Conservation (phyloP, 2,888 invertebrate genomes). For the Hymenopus coronatus region DNA sequence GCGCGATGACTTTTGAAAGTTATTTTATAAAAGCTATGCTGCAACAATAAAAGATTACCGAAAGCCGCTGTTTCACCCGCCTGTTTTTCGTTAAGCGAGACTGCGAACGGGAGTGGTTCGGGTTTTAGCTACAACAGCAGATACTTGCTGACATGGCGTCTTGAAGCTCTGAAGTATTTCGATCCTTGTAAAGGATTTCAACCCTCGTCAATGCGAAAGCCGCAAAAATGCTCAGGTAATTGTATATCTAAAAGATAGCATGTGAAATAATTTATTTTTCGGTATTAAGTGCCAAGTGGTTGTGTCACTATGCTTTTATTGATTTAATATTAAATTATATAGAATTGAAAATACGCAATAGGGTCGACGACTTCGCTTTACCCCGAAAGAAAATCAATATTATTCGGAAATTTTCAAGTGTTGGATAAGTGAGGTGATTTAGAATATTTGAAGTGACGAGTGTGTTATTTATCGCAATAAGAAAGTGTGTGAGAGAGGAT, state of each 20-base stretch:
- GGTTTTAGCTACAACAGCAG: conserved; percentile 28
- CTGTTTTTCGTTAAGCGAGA: conserved; percentile 6
- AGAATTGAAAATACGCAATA: conserved; percentile 33
- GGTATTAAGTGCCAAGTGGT: neutral
- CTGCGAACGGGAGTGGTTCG: conserved; percentile 12
- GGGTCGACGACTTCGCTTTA: conserved; percentile 34
- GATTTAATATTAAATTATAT: conserved; percentile 30
- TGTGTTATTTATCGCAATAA: neutral
- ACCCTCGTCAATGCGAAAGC: conserved; percentile 30
- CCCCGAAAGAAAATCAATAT: conserved; percentile 34
- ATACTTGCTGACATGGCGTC: conserved; percentile 35
- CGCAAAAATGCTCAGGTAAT: conserved; percentile 32
- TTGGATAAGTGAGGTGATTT: neutral
- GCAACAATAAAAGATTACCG: conserved; percentile 13
- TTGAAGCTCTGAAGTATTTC: conserved; percentile 32
- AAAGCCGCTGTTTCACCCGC: conserved; percentile 13
- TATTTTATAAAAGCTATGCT: neutral
- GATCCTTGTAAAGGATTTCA: conserved; percentile 31
- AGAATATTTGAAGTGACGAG: neutral
- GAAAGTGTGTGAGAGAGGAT: neutral
- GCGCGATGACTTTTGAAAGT: neutral
- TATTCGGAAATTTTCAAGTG: conserved; percentile 24
- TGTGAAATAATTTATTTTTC: neutral
- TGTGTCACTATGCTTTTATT: conserved; percentile 25
- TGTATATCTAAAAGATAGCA: neutral